Conservation (phyloP, 2,888 invertebrate genomes). For the Machimus rusticus region DNA sequence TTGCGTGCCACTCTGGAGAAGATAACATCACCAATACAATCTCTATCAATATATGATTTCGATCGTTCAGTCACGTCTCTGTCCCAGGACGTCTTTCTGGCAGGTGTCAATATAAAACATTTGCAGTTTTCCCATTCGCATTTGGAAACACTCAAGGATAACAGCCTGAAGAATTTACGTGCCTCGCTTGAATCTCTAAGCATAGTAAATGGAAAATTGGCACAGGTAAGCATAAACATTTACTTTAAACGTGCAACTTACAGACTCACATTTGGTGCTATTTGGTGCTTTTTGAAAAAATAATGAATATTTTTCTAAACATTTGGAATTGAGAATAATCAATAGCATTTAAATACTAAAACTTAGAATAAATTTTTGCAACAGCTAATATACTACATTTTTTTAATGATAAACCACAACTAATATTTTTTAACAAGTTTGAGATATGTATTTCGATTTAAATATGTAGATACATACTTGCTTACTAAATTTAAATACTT, state of each 20-base stretch:
- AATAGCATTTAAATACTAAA: not conserved
- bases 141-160: constrained; percentile 76
- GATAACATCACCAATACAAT: constrained; percentile 77
- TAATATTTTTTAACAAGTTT: no score
- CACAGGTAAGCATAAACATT: constrained; percentile 56
- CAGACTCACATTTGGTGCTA: not conserved
- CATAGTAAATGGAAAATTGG: constrained; percentile 74
- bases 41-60: constrained; percentile 87
- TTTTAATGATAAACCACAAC: no score
- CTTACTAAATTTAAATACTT: no score
- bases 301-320: not conserved
- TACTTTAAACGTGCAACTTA: not conserved
- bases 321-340: not conserved
- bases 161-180: constrained; percentile 74
- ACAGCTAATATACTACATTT: no score
- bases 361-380: no score
- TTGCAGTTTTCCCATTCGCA: constrained; percentile 81
- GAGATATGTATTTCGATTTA: no score
- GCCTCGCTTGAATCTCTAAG: constrained; percentile 80
- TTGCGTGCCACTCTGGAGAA: constrained; percentile 77
- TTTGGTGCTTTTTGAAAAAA: not conserved
- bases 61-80: constrained; percentile 81
- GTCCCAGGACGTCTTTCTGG: constrained; percentile 77
- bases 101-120: constrained; percentile 72
- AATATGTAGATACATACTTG: no score